phyloP scores from a whole-genome alignment of 2,113 vertebrate genomes.

The Nerophis lumbriciformis region DNA sequence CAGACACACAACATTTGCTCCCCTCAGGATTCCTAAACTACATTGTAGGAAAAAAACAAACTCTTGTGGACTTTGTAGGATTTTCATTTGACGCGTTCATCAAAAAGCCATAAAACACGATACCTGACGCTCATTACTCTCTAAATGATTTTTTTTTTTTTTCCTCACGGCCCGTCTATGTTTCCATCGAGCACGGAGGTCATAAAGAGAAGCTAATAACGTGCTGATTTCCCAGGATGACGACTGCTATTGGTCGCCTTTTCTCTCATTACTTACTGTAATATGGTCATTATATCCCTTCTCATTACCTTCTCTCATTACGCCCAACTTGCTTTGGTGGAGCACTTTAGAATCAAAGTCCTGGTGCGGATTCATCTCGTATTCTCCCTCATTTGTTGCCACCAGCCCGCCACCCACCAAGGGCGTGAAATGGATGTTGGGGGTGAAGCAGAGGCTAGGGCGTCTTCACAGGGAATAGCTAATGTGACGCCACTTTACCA shows the following conservation, averaged over 20 bases:
- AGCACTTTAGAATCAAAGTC: constrained; percentile 25
- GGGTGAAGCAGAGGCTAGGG: constrained; percentile 20
- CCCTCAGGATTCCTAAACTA: neutral
- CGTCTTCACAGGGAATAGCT: constrained; percentile 38
- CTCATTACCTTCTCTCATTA: constrained; percentile 57
- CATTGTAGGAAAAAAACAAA: constrained; percentile 19
- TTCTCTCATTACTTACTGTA: constrained; percentile 62
- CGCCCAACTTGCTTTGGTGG: constrained; percentile 40
- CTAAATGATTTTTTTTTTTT: constrained; percentile 42
- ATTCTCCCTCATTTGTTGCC: constrained; percentile 42
- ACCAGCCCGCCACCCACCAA: constrained; percentile 40
- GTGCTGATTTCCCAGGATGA: constrained; percentile 58
- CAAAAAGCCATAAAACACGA: constrained; percentile 57
- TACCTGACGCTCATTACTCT: constrained; percentile 52
- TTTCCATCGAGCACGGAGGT: constrained; percentile 50
- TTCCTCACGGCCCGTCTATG: constrained; percentile 39
- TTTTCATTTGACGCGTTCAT: constrained; percentile 42
- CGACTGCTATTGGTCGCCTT: constrained; percentile 37
- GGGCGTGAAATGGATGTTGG: constrained; percentile 45
- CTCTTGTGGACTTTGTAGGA: constrained; percentile 24
- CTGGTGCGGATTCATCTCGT: constrained; percentile 49
- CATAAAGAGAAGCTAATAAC: constrained; percentile 59
- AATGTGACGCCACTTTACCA: constrained; percentile 27
- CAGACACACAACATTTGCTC: neutral
- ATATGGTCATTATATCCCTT: constrained; percentile 47